Conservation (phyloP, 2,888 invertebrate genomes). For the Drosophila anomalata region DNA sequence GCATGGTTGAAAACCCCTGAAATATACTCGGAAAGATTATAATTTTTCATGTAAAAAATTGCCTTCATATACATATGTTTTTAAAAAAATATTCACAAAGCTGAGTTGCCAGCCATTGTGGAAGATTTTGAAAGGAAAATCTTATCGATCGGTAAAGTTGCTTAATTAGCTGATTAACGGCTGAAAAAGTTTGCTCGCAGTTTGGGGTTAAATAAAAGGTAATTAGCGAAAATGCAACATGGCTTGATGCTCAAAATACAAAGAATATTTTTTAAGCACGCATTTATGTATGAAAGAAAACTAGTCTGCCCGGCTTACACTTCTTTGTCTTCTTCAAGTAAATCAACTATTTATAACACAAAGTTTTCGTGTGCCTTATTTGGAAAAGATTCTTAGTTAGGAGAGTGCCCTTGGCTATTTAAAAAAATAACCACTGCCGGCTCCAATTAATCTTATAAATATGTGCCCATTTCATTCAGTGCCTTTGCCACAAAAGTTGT, state of each 20-base stretch:
- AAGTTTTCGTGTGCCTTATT: background rate
- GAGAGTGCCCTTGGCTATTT: background rate
- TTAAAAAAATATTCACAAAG: background rate
- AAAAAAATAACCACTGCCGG: background rate
- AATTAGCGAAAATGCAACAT: slow-evolving; percentile 7
- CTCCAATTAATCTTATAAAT: slow-evolving; percentile 38
- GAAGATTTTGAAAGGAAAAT: slow-evolving; percentile 2
- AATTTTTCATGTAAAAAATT: slow-evolving; percentile 3
- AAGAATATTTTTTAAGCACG: too few relatives aligned
- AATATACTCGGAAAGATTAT: slow-evolving; percentile 4
- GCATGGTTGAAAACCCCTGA: slow-evolving; percentile 14
- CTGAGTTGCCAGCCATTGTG: background rate
- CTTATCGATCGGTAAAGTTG: slow-evolving; percentile 9
- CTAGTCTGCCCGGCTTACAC: too few relatives aligned
- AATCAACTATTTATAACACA: too few relatives aligned
- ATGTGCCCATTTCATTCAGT: slow-evolving; percentile 27
- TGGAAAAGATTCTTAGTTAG: background rate
- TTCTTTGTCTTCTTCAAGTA: too few relatives aligned
- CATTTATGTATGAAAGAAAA: background rate
- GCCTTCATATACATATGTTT: background rate
- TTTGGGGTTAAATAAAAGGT: background rate
- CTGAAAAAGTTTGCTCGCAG: background rate
- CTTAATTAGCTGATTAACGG: slow-evolving; percentile 52
- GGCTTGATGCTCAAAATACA: background rate
- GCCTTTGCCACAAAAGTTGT: slow-evolving; percentile 26